Percentiles rank a stretch among this genome's conserved stretches.
These are phyloP conservation scores for Dipodomys ordii DNA, from an alignment of 2,113 vertebrate genomes.

Conservation along the genomic window DNA sequence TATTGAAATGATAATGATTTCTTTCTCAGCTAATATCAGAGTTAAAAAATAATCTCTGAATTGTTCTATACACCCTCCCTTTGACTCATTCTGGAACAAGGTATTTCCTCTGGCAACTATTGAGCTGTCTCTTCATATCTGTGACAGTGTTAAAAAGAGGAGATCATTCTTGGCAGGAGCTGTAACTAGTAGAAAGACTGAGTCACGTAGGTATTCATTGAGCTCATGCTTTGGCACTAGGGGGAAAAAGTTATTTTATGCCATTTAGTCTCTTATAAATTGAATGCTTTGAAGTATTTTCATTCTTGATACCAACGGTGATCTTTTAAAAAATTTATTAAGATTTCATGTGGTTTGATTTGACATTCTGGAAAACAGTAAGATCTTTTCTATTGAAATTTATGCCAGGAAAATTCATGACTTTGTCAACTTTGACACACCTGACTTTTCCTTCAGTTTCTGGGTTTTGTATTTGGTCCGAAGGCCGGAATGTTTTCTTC, in stretches of 20 bases:
- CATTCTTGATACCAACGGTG: background rate
- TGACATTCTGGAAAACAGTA: slow-evolving; percentile 57
- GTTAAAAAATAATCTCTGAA: background rate
- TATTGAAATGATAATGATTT: slow-evolving; percentile 80
- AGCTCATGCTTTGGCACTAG: slow-evolving; percentile 15
- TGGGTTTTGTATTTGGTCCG: background rate
- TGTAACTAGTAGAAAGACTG: slow-evolving; percentile 5
- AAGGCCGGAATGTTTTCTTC: background rate
- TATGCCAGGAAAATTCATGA: background rate
- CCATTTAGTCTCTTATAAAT: slow-evolving; percentile 27
- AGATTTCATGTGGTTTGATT: slow-evolving; percentile 21
- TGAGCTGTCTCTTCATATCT: slow-evolving; percentile 38
- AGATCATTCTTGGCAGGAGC: background rate
- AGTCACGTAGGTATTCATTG: background rate
- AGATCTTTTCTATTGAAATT: slow-evolving; percentile 43
- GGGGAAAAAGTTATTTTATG: background rate
- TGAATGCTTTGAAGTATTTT: slow-evolving; percentile 37
- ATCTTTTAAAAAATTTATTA: slow-evolving; percentile 21
- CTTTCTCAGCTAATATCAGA: slow-evolving; percentile 66
- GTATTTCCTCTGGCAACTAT: slow-evolving; percentile 51
- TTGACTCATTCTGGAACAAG: slow-evolving; percentile 65
- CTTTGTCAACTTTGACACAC: background rate
- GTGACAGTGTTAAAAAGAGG: background rate
- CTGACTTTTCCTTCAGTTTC: background rate
- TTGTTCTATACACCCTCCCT: slow-evolving; percentile 31